phyloP scores from a whole-genome alignment of 2,888 invertebrate species.

The Drosophila affinis region DNA sequence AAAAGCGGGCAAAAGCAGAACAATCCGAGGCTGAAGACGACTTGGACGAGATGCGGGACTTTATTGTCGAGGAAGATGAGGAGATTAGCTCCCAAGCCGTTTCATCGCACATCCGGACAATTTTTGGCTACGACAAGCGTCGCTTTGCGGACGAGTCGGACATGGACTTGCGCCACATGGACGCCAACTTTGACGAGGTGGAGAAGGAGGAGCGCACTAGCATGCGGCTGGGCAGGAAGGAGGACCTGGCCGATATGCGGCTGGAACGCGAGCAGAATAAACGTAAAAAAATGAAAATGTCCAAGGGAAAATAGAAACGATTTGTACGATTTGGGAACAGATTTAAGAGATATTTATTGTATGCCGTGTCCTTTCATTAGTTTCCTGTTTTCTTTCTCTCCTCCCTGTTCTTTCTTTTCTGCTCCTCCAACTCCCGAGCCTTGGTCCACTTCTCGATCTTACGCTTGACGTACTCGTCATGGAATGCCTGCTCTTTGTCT shows the following conservation, averaged over 20 bases:
- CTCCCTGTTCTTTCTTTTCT: not conserved
- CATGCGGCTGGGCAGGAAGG: not conserved
- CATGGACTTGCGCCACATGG: not conserved
- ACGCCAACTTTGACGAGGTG: not conserved
- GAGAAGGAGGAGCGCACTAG: not conserved
- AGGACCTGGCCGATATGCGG: not conserved
- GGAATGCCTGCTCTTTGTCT: constrained; percentile 28
- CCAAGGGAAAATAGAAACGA: not conserved
- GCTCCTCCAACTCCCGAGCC: constrained; percentile 38
- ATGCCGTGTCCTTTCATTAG: not conserved
- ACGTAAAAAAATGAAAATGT: not conserved
- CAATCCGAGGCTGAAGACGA: not conserved
- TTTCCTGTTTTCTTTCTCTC: not conserved
- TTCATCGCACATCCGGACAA: not conserved
- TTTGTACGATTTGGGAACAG: not conserved
- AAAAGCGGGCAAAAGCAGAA: not conserved
- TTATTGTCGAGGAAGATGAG: not conserved
- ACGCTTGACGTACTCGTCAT: constrained; percentile 19
- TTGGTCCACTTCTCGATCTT: constrained; percentile 53
- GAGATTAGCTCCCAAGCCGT: not conserved
- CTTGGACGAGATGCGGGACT: not conserved
- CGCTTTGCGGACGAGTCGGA: not conserved
- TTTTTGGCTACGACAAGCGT: not conserved
- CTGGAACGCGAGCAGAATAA: not conserved
- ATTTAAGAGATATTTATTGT: not conserved